A percentile compares a stretch with the other conserved stretches of the same genome.
phyloP scores from a whole-genome alignment of 2,113 vertebrate genomes.

The Pionites leucogaster region DNA sequence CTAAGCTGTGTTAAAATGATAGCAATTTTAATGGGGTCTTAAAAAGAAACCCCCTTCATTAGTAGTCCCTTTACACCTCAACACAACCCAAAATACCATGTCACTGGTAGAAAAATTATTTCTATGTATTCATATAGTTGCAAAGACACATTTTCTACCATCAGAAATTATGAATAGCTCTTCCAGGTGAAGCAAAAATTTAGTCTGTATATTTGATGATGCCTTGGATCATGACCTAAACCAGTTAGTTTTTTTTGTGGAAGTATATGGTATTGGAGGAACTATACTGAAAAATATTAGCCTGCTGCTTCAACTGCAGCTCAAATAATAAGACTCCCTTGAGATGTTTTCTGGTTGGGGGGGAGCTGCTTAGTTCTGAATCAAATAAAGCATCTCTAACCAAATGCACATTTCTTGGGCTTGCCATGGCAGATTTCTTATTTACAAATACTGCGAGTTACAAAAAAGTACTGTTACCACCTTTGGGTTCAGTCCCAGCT shows the following conservation, averaged over 20 bases:
- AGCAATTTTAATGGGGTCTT: not conserved
- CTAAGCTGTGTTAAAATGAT: not conserved
- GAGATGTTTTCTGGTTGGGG: not conserved
- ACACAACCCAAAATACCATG: not conserved
- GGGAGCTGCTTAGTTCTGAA: not conserved
- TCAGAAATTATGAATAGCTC: not conserved
- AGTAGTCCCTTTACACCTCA: not conserved
- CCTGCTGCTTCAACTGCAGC: not conserved
- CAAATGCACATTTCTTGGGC: not conserved
- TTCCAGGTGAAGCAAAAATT: not conserved
- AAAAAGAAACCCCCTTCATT: not conserved
- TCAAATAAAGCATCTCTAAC: not conserved
- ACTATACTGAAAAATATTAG: not conserved
- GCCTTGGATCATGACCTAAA: not conserved
- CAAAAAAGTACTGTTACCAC: not conserved
- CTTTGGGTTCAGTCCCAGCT: not conserved
- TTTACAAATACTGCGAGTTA: not conserved
- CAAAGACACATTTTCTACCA: not conserved
- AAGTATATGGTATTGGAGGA: not conserved
- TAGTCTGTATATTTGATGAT: not conserved
- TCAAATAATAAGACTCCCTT: not conserved
- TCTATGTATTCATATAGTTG: not conserved
- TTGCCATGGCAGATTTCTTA: not conserved
- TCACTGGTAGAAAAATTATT: not conserved
- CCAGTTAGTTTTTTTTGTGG: not conserved